Percentiles rank a stretch among this genome's conserved stretches.
Conservation (phyloP, 64 coral and sea anemone species). For the Actinia equina region DNA sequence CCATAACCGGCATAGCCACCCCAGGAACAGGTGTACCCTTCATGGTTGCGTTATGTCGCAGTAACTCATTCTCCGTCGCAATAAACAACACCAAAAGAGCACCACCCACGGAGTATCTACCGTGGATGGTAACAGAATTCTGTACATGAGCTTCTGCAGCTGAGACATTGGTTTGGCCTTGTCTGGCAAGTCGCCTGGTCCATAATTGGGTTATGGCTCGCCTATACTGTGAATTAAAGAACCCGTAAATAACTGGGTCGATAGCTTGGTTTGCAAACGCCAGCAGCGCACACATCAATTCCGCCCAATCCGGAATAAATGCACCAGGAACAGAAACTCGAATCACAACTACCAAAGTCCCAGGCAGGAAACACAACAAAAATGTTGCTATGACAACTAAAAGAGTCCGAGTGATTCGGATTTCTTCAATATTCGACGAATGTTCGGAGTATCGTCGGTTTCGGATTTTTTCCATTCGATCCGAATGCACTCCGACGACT, state of each 20-base stretch:
- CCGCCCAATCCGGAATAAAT: slow-evolving; percentile 10
- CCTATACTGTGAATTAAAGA: slow-evolving; percentile 35
- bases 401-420: slow-evolving; percentile 21
- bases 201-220: slow-evolving; percentile 6
- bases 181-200: neutral
- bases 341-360: neutral
- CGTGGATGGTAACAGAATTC: neutral
- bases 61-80: slow-evolving; percentile 16
- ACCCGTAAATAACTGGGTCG: slow-evolving; percentile 38
- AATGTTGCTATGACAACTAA: slow-evolving; percentile 24
- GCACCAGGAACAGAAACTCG: neutral
- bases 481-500: slow-evolving; percentile 19
- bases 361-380: slow-evolving; percentile 32
- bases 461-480: neutral
- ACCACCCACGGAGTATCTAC: slow-evolving; percentile 25
- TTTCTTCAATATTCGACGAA: slow-evolving; percentile 6
- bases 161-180: too few species aligned
- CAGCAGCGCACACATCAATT: neutral
- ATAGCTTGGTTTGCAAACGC: slow-evolving; percentile 32
- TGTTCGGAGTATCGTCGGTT: neutral
- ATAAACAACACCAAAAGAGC: slow-evolving; percentile 24
- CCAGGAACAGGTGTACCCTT: neutral
- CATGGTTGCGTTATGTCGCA: neutral
- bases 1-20: neutral
- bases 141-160: neutral